Evolutionary conservation across 2,797 vertebrate genomes (phyloP).

Genomic region (Oophaga sylvatica): DNA sequence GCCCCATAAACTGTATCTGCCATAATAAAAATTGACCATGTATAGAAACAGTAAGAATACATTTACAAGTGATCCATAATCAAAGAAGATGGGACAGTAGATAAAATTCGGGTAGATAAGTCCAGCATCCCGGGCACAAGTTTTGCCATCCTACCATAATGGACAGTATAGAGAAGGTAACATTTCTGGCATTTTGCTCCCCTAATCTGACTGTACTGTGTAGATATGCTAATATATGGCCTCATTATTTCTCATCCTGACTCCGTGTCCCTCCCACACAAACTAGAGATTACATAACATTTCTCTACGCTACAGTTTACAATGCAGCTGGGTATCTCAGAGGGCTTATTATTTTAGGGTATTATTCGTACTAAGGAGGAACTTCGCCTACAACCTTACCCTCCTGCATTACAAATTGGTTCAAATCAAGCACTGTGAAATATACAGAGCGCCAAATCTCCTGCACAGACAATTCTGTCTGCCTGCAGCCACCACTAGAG

Average conservation of each 20-base stretch:
- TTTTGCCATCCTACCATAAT: neutral
- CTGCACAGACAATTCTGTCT: no score
- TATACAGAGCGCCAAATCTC: no score
- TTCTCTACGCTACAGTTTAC: constrained; percentile 23
- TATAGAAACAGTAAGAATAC: neutral
- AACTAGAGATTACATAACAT: neutral
- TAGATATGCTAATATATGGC: neutral
- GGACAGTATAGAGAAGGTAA: neutral
- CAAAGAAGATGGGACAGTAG: neutral
- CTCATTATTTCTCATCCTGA: constrained; percentile 4
- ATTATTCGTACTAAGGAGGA: neutral
- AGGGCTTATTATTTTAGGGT: neutral
- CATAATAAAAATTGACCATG: neutral
- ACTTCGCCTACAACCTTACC: neutral
- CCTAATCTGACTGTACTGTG: no score
- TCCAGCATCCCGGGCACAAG: no score
- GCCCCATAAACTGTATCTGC: no score
- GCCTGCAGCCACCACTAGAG: no score
- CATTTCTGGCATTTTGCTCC: neutral
- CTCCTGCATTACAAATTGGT: neutral
- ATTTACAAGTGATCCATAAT: neutral
- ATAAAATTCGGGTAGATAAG: neutral
- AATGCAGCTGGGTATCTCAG: neutral
- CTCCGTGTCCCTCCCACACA: neutral
- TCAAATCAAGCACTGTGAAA: no score